Percentiles rank a stretch among this genome's conserved stretches.
These are phyloP conservation scores for Sorex maritimensis DNA, from an alignment of 2,797 vertebrate genomes.

Conservation along the genomic window DNA sequence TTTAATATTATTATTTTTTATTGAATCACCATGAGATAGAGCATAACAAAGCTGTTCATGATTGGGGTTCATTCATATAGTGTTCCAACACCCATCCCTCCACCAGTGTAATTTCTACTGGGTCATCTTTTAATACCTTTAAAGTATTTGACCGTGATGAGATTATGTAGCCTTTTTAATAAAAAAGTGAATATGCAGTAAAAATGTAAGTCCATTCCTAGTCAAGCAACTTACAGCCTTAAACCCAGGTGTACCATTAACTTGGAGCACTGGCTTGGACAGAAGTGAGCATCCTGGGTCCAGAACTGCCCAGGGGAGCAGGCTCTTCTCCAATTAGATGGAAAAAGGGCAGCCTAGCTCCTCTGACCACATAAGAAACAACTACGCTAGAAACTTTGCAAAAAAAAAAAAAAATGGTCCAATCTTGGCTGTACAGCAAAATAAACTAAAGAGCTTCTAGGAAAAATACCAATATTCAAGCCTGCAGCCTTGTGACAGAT, in stretches of 20 bases:
- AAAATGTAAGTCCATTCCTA: slow-evolving; percentile 35
- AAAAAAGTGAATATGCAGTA: slow-evolving; percentile 26
- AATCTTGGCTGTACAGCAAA: neutral
- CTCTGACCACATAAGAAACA: neutral
- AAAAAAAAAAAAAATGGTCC: neutral
- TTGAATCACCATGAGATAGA: too few species aligned
- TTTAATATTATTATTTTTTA: neutral
- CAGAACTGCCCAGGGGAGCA: neutral
- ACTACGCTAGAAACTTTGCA: neutral
- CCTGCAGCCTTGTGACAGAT: neutral
- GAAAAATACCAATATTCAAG: neutral
- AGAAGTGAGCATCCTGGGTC: neutral
- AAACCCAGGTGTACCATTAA: slow-evolving; percentile 32
- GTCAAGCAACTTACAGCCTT: neutral
- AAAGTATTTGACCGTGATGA: neutral
- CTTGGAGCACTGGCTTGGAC: neutral
- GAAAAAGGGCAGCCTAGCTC: neutral
- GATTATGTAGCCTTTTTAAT: slow-evolving; percentile 31
- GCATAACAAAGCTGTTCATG: too few species aligned
- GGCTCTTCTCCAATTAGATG: neutral
- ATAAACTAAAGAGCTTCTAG: neutral
- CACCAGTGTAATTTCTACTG: neutral
- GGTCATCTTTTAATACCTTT: neutral
- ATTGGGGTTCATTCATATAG: too few species aligned
- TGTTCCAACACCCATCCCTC: too few species aligned